Evolutionary conservation across 2,113 vertebrate species (phyloP).

Genomic region (Arizona elegans): DNA sequence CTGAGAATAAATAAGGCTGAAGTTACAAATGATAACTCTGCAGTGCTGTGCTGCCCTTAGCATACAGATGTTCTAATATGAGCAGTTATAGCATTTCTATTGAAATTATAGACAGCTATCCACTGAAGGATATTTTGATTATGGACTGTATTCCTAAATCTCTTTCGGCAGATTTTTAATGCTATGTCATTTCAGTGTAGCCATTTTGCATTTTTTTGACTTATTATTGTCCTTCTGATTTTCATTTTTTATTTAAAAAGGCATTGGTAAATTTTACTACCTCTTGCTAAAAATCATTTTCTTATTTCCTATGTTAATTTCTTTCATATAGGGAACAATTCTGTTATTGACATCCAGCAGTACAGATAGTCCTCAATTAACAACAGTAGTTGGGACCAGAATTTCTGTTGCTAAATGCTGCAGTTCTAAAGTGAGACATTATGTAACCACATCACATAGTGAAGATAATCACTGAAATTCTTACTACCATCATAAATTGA

Average conservation of each 20-base stretch:
- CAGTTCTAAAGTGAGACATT: not conserved
- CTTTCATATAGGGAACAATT: not conserved
- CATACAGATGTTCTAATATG: slow-evolving; percentile 71
- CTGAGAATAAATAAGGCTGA: slow-evolving; percentile 75
- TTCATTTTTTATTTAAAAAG: slow-evolving; percentile 52
- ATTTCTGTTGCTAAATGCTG: not conserved
- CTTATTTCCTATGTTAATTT: slow-evolving; percentile 7
- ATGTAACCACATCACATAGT: not conserved
- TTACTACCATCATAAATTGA: not conserved
- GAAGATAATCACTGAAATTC: not conserved
- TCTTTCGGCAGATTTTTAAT: slow-evolving; percentile 74
- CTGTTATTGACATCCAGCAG: not conserved
- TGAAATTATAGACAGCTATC: slow-evolving; percentile 73
- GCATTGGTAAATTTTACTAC: slow-evolving; percentile 36
- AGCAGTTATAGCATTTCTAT: slow-evolving; percentile 70
- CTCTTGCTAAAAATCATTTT: slow-evolving; percentile 42
- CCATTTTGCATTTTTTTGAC: slow-evolving; percentile 64
- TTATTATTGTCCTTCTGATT: slow-evolving; percentile 56
- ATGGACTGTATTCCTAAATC: slow-evolving; percentile 75
- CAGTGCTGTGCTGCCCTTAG: slow-evolving; percentile 56
- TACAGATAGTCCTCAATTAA: not conserved
- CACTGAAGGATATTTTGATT: slow-evolving; percentile 65
- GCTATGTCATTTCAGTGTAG: slow-evolving; percentile 65
- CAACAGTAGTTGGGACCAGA: not conserved
- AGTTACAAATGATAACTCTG: slow-evolving; percentile 76